phyloP scores from a whole-genome alignment of 2,797 vertebrate species.

The Fratercula arctica region DNA sequence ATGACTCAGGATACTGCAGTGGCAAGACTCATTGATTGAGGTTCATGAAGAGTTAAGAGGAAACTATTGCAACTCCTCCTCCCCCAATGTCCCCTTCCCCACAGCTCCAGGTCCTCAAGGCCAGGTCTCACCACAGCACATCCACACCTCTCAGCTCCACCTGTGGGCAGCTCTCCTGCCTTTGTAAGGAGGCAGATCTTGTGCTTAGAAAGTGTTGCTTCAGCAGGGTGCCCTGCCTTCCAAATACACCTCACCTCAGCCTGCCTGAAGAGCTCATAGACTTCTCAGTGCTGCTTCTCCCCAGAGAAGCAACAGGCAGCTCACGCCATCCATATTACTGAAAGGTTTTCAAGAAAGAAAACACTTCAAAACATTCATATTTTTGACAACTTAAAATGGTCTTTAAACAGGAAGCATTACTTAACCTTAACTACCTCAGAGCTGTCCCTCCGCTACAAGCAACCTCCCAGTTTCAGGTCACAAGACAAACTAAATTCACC shows the following conservation, averaged over 20 bases:
- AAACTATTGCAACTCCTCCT: not conserved
- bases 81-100: not conserved
- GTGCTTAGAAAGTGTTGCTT: not conserved
- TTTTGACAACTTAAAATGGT: not conserved
- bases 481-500: not conserved
- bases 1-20: not conserved
- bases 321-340: fast-evolving
- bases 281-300: not conserved
- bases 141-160: not conserved
- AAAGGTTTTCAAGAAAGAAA: not conserved
- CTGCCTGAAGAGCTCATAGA: not conserved
- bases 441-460: not conserved
- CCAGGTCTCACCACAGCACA: not conserved
- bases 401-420: not conserved
- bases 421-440: not conserved
- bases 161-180: not conserved
- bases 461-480: not conserved
- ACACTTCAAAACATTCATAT: not conserved
- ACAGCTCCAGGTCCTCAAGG: not conserved
- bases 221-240: not conserved
- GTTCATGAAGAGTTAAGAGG: not conserved
- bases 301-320: not conserved
- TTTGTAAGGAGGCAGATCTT: not conserved
- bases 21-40: not conserved
- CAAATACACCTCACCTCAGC: not conserved